Evolutionary conservation across 2,113 vertebrate genomes (phyloP), one percentile per base, ranked within the genome.

Genomic region (Megaceryle torquata): DNA sequence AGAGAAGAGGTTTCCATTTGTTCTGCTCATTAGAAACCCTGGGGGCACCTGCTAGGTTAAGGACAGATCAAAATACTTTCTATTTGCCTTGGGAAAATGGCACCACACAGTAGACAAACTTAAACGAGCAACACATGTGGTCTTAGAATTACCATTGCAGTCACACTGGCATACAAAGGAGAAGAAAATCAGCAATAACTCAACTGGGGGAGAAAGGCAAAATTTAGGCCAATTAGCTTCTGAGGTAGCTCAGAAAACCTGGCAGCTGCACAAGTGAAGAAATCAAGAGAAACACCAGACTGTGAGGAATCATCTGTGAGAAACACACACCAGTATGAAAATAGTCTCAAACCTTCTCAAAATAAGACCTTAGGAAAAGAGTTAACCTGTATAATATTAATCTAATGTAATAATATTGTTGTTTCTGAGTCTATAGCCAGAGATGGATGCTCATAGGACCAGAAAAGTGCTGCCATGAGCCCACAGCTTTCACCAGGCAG

Each of bases 201-300:
- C 85, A 81, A 2, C 68, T 60, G 59, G 26, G 24, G 22, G 12
- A 91, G 29, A 90, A 94, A 82, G 54, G 64, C 33, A 83, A 83
- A 91, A 71, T 88, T 48, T 43, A 60, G 56, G 48, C 51, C 79
- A 90, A 43, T 78, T 88, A 78, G 14, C 71, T 93, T 88, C 79
- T 83, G 56, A 86, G 68, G 75, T 59, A 91, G 68, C 64, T 74
- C 67, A 89, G 63, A 76, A 94, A 95, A 91, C 31, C 64, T 83
- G 82, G 71, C 87, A 96, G 33, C 90, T 71, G 44, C 35, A 81
- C 29, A 68, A 93, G 33, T 3, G 17, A 83, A 77, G 67, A 65
- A 90, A 80, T 68, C 39, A 53, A 67, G 69, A 83, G 68, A 90
- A 92, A 91, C 39, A 75, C 15, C 61, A 91, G 51, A 39, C 64